phyloP scores from a whole-genome alignment of 1,140 invertebrate genomes.

The Diachasma alloeum region DNA sequence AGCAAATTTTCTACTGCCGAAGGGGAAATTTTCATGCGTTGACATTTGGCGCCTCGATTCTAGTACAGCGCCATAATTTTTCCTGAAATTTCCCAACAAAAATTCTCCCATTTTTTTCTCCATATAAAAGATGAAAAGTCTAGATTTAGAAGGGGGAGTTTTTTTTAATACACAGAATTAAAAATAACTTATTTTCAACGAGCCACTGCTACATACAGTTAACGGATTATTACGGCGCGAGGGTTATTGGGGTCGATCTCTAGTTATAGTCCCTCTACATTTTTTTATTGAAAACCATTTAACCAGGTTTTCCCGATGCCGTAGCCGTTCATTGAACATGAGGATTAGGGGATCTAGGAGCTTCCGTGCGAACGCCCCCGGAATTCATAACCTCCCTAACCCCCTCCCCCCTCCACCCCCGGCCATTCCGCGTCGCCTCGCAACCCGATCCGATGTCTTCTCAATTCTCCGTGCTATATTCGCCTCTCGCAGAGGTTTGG shows the following conservation, averaged over 20 bases:
- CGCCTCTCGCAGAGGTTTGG: background rate
- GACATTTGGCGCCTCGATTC: no score
- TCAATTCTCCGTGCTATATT: background rate
- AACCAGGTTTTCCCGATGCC: background rate
- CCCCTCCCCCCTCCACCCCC: background rate
- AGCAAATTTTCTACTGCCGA: no score
- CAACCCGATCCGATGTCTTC: background rate
- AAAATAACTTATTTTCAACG: background rate
- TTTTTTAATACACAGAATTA: background rate
- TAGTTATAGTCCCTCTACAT: background rate
- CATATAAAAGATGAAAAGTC: background rate
- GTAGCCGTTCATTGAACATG: slow-evolving; percentile 24
- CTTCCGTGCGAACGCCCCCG: slow-evolving; percentile 6
- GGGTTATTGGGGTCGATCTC: background rate
- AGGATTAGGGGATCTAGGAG: slow-evolving; percentile 22
- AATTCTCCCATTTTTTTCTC: no score
- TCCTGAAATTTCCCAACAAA: no score
- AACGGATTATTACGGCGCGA: background rate
- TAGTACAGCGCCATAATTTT: no score
- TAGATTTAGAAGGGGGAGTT: background rate
- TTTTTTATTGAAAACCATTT: slow-evolving; percentile 26
- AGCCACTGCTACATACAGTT: background rate
- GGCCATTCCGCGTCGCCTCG: no score
- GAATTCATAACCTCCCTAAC: slow-evolving; percentile 19
- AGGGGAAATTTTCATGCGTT: no score